A percentile compares a stretch with the other conserved stretches of the same genome.
Conservation (phyloP, 2,797 vertebrate species). For the Kryptolebias ocellatus region DNA sequence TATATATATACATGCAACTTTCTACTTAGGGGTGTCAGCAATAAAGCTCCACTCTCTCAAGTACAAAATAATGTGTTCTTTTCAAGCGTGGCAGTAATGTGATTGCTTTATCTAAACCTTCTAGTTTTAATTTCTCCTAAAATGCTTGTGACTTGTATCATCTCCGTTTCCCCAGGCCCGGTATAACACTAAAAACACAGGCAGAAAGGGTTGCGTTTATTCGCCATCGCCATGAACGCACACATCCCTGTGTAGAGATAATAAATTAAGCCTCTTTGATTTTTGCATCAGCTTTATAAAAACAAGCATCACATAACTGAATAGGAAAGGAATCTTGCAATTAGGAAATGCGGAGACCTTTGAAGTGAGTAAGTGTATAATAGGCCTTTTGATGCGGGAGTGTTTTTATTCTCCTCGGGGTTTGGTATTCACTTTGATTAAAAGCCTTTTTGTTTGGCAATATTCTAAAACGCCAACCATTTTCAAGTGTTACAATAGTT, state of each 20-base stretch:
- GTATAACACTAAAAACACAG: slow-evolving; percentile 27
- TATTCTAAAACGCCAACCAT: slow-evolving; percentile 72
- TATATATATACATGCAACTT: slow-evolving; percentile 62
- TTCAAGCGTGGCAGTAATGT: slow-evolving; percentile 71
- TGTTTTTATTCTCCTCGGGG: slow-evolving; percentile 71
- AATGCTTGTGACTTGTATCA: slow-evolving; percentile 53
- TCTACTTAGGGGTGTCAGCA: slow-evolving; percentile 78
- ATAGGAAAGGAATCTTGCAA: slow-evolving; percentile 75
- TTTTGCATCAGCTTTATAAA: slow-evolving; percentile 65
- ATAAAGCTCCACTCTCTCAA: slow-evolving; percentile 66
- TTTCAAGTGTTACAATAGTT: slow-evolving; percentile 72
- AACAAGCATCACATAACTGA: slow-evolving; percentile 76
- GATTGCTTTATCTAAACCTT: slow-evolving; percentile 81
- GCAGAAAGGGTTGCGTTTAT: slow-evolving; percentile 47
- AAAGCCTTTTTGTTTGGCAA: slow-evolving; percentile 77
- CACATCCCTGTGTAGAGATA: slow-evolving; percentile 51
- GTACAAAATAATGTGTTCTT: slow-evolving; percentile 75
- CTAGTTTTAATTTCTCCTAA: slow-evolving; percentile 73
- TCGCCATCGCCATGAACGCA: slow-evolving; percentile 54
- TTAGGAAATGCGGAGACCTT: slow-evolving; percentile 75
- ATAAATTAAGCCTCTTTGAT: slow-evolving; percentile 73
- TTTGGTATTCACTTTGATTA: slow-evolving; percentile 75
- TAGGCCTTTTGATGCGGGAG: slow-evolving; percentile 76
- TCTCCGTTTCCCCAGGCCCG: slow-evolving; percentile 65
- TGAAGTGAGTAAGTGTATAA: slow-evolving; percentile 78